Percentiles rank a stretch among this genome's conserved stretches.
Evolutionary conservation across 2,113 vertebrate genomes (phyloP).

Genomic region (Ancistrus triradiatus): DNA sequence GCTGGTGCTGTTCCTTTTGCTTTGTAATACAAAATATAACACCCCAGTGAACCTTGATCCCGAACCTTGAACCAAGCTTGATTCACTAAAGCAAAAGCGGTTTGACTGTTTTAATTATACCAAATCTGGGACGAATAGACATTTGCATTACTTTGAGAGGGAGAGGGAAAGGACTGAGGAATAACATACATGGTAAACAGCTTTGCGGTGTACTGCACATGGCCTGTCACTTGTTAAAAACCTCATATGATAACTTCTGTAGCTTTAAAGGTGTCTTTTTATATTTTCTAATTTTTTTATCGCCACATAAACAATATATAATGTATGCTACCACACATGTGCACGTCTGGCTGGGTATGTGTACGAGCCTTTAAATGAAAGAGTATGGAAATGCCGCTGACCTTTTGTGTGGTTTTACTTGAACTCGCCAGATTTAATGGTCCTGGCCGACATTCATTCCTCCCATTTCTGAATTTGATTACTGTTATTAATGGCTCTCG

Average conservation of each 20-base stretch:
- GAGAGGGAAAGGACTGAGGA: too few species aligned
- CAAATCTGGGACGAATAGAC: neutral
- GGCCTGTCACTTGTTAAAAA: too few species aligned
- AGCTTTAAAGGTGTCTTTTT: too few species aligned
- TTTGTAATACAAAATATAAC: too few species aligned
- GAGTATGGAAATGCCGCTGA: conserved; percentile 46
- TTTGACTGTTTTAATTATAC: neutral
- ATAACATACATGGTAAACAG: neutral
- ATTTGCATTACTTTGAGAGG: neutral
- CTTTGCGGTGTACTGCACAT: neutral
- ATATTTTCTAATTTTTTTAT: too few species aligned
- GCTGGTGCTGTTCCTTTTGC: neutral
- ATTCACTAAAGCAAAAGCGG: too few species aligned
- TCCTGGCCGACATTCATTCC: conserved; percentile 1
- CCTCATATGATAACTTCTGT: too few species aligned
- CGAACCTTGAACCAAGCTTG: neutral
- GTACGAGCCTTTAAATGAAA: conserved; percentile 40
- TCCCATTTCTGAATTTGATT: conserved; percentile 32
- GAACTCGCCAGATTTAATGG: conserved; percentile 2
- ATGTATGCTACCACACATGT: too few species aligned
- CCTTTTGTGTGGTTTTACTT: conserved; percentile 7
- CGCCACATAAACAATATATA: too few species aligned
- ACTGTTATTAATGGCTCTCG: conserved; percentile 26
- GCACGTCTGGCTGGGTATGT: too few species aligned
- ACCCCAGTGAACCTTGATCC: too few species aligned